A percentile compares a stretch with the other conserved stretches of the same genome.
Conservation (phyloP, 2,113 vertebrate species). For the Anolis carolinensis region DNA sequence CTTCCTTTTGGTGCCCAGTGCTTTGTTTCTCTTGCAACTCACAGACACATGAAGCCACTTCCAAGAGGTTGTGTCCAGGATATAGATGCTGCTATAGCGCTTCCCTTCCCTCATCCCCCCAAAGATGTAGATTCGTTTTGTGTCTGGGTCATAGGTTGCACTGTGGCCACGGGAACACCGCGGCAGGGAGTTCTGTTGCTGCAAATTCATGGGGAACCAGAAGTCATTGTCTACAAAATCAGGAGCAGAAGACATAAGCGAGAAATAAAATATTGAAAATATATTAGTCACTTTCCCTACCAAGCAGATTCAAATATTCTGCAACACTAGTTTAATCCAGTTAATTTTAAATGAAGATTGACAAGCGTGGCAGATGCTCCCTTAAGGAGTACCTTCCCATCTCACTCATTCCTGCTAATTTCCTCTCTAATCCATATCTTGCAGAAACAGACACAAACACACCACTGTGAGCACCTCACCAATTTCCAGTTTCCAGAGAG, state of each 20-base stretch:
- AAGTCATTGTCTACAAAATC: conserved; percentile 80
- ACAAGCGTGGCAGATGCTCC: background rate
- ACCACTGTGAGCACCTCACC: conserved; percentile 68
- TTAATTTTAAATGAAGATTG: background rate
- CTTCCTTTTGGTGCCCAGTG: background rate
- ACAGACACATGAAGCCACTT: conserved; percentile 85
- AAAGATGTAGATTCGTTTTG: conserved; percentile 83
- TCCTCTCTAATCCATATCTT: accelerated
- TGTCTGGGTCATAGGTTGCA: conserved; percentile 86
- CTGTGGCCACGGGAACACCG: conserved; percentile 78
- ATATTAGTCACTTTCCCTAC: background rate
- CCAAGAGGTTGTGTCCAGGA: conserved; percentile 87
- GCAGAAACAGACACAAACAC: background rate
- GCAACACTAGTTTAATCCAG: background rate
- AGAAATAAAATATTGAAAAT: background rate
- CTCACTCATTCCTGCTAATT: background rate
- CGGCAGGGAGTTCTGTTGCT: conserved; percentile 66
- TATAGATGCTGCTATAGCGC: conserved; percentile 75
- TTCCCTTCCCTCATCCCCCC: conserved; percentile 81
- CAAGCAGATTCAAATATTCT: background rate
- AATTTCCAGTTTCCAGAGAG: conserved; percentile 87
- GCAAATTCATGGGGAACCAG: conserved; percentile 83
- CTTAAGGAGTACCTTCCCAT: background rate
- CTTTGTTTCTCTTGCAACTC: conserved; percentile 63
- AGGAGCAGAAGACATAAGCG: conserved; percentile 8